A percentile compares a stretch with the other conserved stretches of the same genome.
These are phyloP conservation scores for Piprites chloris DNA, from an alignment of 2,113 vertebrate genomes.

Conservation along the genomic window DNA sequence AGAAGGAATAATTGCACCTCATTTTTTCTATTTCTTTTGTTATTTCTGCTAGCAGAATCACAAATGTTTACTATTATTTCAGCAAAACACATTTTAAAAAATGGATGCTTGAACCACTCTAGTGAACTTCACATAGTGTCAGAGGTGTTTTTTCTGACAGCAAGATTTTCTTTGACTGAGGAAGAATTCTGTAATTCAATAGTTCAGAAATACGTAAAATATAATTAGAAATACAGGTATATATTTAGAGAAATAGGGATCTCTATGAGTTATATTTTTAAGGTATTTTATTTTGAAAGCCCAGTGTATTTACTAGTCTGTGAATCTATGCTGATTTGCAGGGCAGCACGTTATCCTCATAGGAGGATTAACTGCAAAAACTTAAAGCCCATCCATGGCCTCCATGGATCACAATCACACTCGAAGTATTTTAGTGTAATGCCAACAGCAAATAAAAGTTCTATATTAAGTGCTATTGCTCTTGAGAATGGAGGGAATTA, in stretches of 20 bases:
- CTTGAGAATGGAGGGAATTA: neutral
- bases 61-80: conserved; percentile 1
- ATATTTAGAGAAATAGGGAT: neutral
- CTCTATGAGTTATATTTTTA: neutral
- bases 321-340: neutral
- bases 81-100: conserved; percentile 29
- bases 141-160: neutral
- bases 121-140: neutral
- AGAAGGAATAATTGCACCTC: neutral
- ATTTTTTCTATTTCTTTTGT: conserved; percentile 8
- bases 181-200: neutral
- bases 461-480: neutral
- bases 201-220: neutral
- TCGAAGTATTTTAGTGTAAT: neutral
- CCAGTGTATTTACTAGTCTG: neutral
- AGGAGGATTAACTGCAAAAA: neutral
- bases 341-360: neutral
- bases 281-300: conserved; percentile 27
- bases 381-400: neutral
- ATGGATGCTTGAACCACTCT: neutral
- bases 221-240: neutral
- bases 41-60: conserved; percentile 21
- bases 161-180: neutral
- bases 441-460: neutral
- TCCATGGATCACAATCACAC: neutral